A percentile compares a stretch with the other conserved stretches of the same genome.
These are phyloP conservation scores for Cheiracanthium punctorium DNA, from an alignment of 2,888 invertebrate genomes.

Conservation along the genomic window DNA sequence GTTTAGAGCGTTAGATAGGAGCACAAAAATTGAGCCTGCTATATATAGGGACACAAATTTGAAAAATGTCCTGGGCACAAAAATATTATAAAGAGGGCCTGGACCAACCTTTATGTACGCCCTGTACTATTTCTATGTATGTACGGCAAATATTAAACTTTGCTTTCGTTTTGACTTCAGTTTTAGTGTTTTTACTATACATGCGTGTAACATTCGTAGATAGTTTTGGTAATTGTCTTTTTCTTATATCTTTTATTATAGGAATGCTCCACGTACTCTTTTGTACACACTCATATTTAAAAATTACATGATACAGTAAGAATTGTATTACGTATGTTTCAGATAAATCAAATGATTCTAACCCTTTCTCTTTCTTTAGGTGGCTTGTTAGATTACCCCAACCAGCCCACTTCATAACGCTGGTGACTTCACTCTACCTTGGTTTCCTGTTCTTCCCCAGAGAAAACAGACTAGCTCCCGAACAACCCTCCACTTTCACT, in stretches of 20 bases:
- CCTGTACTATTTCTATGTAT: too few relatives aligned
- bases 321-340: not conserved
- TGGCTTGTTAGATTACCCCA: conserved; percentile 84
- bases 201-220: not conserved
- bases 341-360: not conserved
- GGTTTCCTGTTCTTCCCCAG: conserved; percentile 72
- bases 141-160: too few relatives aligned
- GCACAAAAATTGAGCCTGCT: too few relatives aligned
- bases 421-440: conserved; percentile 78
- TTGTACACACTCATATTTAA: too few relatives aligned
- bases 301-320: too few relatives aligned
- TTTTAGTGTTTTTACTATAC: not conserved
- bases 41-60: too few relatives aligned
- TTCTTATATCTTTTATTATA: not conserved
- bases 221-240: not conserved
- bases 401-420: conserved; percentile 85
- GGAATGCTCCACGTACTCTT: not conserved
- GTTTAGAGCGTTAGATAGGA: too few relatives aligned
- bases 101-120: too few relatives aligned
- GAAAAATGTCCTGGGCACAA: too few relatives aligned
- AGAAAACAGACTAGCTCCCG: conserved; percentile 23
- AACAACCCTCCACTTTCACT: conserved; percentile 71
- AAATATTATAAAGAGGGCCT: too few relatives aligned
- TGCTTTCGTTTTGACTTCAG: too few relatives aligned
- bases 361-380: conserved; percentile 79